Evolutionary conservation across 2,113 vertebrate species (phyloP).

Genomic region (Kobus ellipsiprymnus): DNA sequence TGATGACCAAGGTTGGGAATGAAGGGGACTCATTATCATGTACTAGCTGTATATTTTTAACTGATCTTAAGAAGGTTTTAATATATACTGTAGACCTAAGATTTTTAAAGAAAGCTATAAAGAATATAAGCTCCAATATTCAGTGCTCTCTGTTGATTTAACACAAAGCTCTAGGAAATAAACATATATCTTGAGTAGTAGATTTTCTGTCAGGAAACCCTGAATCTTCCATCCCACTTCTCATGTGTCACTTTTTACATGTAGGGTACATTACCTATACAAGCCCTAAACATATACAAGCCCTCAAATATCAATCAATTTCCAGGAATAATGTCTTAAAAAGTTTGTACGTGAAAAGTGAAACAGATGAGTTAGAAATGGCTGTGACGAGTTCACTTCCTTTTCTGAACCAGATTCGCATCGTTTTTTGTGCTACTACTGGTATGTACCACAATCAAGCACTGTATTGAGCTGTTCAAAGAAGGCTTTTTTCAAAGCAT

Average conservation of each 20-base stretch:
- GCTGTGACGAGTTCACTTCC: not conserved
- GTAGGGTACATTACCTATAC: not conserved
- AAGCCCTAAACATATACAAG: not conserved
- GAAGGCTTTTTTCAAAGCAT: constrained; percentile 12
- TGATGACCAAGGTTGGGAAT: not conserved
- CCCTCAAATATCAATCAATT: not conserved
- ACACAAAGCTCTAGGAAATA: not conserved
- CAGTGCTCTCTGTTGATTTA: not conserved
- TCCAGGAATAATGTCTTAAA: not conserved
- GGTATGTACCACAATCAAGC: not conserved
- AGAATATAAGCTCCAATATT: not conserved
- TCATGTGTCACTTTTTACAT: not conserved
- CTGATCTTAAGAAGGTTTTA: not conserved
- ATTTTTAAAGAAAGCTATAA: constrained; percentile 12
- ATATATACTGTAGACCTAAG: not conserved
- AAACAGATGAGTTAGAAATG: not conserved
- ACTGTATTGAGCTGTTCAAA: constrained; percentile 25
- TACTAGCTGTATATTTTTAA: not conserved
- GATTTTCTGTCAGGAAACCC: not conserved
- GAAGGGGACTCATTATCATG: not conserved
- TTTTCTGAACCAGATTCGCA: not conserved
- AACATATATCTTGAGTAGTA: not conserved
- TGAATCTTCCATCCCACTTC: not conserved
- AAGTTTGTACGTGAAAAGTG: not conserved
- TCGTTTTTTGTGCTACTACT: not conserved